Base-by-base conservation (phyloP, 2,113 vertebrate genomes). In the Rhombomys opimus region DNA sequence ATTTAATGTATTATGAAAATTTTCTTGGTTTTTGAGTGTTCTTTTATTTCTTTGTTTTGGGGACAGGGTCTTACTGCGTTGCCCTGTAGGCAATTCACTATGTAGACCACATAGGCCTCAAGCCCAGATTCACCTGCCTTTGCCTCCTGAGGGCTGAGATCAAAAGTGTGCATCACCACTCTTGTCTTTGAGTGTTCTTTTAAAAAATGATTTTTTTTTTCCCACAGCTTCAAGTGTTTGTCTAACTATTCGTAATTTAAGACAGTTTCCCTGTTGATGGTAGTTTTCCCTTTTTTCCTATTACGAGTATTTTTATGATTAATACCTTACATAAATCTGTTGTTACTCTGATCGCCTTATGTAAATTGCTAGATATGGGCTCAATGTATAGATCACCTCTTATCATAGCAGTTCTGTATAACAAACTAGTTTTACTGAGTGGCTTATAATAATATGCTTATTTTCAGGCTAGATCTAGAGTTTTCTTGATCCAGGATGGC, bases 191-290 rank as follows among this genome's bases (percentile, higher is more conserved):
- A 17, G 3, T 84, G 23, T 41, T 84, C n/a, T 63, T 84, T 63
- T 63, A 94, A 75, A 94, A 77, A 23, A 67, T 57, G 32, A 89
- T 93, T 97, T 96, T 46, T n/a, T n/a, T 95, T 46, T 46, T 46
- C 46, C 82, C 95, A 90, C 27, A 65, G 65, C 75, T 93, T 95
- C 38, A 77, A 46, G 67, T 94, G 96, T 81, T 76, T 88, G 73
- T 91, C 67, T 95, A 12, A 27, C 67, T 92, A 52, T 88, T 91
- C 10, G 81, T 96, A 95, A 92, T 91, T 94, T 91, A 93, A 87
- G 54, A 73, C 15, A 32, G 17, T 70, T 94, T n/a, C 30, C 95
- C 38, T 77, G 1, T 91, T 97, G 84, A 89, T 91, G 41, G 78
- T 88, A 96, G 81, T 35, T 59, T 63, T 15, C 18, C 72, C 30